Conservation (phyloP, 2,113 vertebrate species). For the Pheucticus melanocephalus region DNA sequence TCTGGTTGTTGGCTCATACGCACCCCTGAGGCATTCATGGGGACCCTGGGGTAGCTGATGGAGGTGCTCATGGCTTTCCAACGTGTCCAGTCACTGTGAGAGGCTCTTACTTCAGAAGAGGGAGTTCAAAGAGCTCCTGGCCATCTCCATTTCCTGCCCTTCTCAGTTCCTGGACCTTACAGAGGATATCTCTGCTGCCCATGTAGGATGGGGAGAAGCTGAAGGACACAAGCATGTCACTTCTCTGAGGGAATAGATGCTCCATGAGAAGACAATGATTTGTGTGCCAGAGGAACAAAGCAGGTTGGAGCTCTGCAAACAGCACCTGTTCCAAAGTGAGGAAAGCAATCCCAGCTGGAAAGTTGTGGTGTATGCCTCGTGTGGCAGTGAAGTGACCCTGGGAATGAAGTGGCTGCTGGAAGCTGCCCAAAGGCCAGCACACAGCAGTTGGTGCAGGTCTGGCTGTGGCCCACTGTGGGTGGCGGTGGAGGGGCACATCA, state of each 20-base stretch:
- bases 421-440: not conserved
- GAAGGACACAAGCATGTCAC: not conserved
- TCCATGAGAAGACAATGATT: not conserved
- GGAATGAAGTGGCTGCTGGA: not conserved
- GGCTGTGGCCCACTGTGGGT: not conserved
- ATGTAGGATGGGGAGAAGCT: not conserved
- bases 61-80: not conserved
- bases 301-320: not conserved
- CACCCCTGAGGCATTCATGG: rapidly evolving
- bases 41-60: not conserved
- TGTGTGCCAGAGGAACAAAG: rapidly evolving
- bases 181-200: not conserved
- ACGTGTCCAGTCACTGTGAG: not conserved
- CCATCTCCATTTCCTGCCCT: not conserved
- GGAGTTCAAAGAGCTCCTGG: not conserved
- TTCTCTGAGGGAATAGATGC: not conserved
- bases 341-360: not conserved
- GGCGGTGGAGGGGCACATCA: not conserved
- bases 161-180: not conserved
- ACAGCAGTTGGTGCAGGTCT: not conserved
- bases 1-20: not conserved
- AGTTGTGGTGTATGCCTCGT: rapidly evolving
- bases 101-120: not conserved
- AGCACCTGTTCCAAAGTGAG: not conserved
- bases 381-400: not conserved